Evolutionary conservation across 2,113 vertebrate genomes (phyloP), one percentile per base, ranked within the genome.

Genomic region (Hemichromis elongatus): DNA sequence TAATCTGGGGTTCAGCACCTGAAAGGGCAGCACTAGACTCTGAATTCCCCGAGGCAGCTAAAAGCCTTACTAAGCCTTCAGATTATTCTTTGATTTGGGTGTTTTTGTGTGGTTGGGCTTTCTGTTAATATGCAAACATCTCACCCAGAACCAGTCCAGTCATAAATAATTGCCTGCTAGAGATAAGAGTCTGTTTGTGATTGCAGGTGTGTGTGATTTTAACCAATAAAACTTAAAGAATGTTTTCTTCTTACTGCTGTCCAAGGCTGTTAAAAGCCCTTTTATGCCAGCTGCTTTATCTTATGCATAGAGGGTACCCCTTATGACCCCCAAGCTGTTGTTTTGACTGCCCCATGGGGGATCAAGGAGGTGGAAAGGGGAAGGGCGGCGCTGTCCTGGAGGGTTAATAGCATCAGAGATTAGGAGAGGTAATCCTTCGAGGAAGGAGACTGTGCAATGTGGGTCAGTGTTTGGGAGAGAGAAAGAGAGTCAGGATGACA

Each of bases 351-450:
- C 86, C 68, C 79, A 45, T 50, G 26, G 78, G 56, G 83, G 33
- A 66, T 57, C 28, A 82, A 55, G 83, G 68, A 57, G 88, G 47
- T 70, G 55, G 66, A 47, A 45, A 87, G 81, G 87, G 53, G 82
- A 84, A 88, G 89, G 90, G 90, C 50, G 83, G 86, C 57, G 90
- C 77, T 84, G 90, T 87, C 84, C 81, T 77, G 81, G 77, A 87
- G 88, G 77, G 89, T 94, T 94, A 94, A 90, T 91, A 92, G 93
- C 89, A 90, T 91, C 86, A 73, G 92, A 94, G 96, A 95, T 96
- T 96, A 96, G 88, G 80, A 80, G 90, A 83, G 84, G 50, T 96
- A 96, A 96, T 96, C 95, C 92, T 47, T 14, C 42, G 81, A 79
- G 53, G 86, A 86, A 90, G 93, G 90, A 79, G 81, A 86, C 88